phyloP scores from a whole-genome alignment of 2,888 invertebrate genomes.

The Boloria euphrosyne region DNA sequence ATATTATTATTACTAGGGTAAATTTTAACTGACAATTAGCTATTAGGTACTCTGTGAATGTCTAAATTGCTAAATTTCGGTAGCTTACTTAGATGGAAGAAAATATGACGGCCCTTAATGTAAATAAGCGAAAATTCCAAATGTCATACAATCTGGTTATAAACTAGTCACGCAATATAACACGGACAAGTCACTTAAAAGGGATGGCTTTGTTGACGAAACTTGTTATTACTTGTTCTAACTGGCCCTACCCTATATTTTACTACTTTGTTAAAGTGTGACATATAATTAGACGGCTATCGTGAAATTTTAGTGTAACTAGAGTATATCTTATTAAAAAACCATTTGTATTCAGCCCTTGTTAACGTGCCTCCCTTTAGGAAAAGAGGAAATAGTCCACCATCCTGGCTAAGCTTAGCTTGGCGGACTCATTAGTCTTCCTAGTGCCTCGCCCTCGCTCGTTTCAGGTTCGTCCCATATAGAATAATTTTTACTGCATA shows the following conservation, averaged over 20 bases:
- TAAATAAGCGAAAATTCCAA: conserved; percentile 25
- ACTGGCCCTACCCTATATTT: conserved; percentile 35
- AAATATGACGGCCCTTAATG: conserved; percentile 29
- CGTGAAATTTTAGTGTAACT: conserved; percentile 20
- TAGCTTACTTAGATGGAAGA: conserved; percentile 29
- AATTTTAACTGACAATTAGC: no score
- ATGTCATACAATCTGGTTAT: conserved; percentile 33
- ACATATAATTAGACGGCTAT: conserved; percentile 29
- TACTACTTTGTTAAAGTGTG: conserved; percentile 36
- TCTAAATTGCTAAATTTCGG: background rate
- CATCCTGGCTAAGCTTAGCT: no score
- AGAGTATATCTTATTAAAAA: background rate
- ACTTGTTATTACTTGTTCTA: conserved; percentile 37
- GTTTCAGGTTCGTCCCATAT: no score
- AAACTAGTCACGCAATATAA: conserved; percentile 31
- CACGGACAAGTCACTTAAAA: conserved; percentile 36
- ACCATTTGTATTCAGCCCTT: background rate
- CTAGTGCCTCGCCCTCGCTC: no score
- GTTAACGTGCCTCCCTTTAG: no score
- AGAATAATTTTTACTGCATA: no score
- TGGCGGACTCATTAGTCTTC: no score
- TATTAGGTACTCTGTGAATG: background rate
- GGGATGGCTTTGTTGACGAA: conserved; percentile 35
- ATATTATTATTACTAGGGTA: no score
- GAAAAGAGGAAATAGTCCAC: no score